Conservation (phyloP, 92 coral and sea anemone genomes). For the Muricea muricata region DNA sequence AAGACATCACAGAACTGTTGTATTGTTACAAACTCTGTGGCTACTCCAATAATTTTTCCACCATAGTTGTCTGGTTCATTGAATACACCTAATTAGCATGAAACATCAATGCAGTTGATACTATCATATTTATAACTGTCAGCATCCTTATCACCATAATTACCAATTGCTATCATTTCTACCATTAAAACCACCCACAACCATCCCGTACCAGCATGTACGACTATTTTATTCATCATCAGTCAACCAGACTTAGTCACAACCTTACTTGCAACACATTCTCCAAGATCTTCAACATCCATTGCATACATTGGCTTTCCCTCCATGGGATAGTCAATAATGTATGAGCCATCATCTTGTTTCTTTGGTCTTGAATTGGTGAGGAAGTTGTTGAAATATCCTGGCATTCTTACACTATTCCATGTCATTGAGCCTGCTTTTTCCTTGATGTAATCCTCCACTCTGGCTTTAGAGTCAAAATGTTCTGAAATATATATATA, state of each 20-base stretch:
- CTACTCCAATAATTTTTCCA: constrained; percentile 64
- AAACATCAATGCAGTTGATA: not conserved
- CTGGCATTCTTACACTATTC: constrained; percentile 18
- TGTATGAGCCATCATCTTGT: constrained; percentile 48
- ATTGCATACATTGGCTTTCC: constrained; percentile 68
- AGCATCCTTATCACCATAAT: not conserved
- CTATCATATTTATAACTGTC: not conserved
- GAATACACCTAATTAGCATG: constrained; percentile 52
- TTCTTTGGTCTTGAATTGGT: constrained; percentile 47
- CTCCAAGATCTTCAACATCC: constrained; percentile 71
- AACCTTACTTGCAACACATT: constrained; percentile 62
- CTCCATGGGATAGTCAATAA: constrained; percentile 63
- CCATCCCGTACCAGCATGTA: not conserved
- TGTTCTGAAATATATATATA: constrained; percentile 42
- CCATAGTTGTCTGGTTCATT: constrained; percentile 62
- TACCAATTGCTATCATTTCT: not conserved
- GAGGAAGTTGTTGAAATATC: constrained; percentile 60
- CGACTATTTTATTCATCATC: not conserved
- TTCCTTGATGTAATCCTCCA: constrained; percentile 69
- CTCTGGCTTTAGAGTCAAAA: constrained; percentile 74
- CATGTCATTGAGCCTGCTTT: constrained; percentile 33
- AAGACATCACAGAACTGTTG: constrained; percentile 15
- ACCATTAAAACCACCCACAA: not conserved
- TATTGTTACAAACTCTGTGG: constrained; percentile 62
- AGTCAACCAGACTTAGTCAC: not conserved